Evolutionary conservation across 2,113 vertebrate species (phyloP).

Genomic region (Sylvia atricapilla): DNA sequence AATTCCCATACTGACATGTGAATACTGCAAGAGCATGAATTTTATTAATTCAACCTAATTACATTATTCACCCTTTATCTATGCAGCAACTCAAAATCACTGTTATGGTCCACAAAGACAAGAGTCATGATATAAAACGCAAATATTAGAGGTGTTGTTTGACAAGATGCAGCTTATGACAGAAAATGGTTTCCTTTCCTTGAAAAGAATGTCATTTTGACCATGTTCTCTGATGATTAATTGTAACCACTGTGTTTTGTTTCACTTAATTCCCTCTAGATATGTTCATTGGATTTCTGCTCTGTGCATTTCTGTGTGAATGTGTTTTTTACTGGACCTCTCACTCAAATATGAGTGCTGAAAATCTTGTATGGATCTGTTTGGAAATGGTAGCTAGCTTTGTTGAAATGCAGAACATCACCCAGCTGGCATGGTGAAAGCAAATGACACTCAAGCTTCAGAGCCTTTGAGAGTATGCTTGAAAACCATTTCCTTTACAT

Average conservation of each 20-base stretch:
- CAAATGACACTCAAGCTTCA: slow-evolving; percentile 23
- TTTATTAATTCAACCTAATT: slow-evolving; percentile 48
- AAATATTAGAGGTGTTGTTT: slow-evolving; percentile 35
- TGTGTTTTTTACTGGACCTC: not conserved
- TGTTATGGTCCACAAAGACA: not conserved
- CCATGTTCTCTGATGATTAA: slow-evolving; percentile 2
- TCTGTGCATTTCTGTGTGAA: not conserved
- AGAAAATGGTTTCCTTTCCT: slow-evolving; percentile 10
- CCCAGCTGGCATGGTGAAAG: slow-evolving; percentile 3
- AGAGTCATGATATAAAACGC: not conserved
- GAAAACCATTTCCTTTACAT: slow-evolving; percentile 52
- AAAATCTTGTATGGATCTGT: not conserved
- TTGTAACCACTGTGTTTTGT: slow-evolving; percentile 36
- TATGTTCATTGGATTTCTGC: not conserved
- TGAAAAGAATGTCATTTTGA: not conserved
- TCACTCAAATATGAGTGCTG: not conserved
- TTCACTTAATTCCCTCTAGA: slow-evolving; percentile 30
- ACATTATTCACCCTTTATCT: slow-evolving; percentile 32
- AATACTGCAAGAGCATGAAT: not conserved
- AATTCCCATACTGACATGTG: not conserved
- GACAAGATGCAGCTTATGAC: slow-evolving; percentile 39
- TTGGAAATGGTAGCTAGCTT: slow-evolving; percentile 47
- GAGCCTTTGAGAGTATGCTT: not conserved
- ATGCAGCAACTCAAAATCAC: not conserved
- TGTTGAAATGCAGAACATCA: slow-evolving; percentile 22